Conservation (phyloP, 1,140 invertebrate species). For the Bombus confusus region DNA sequence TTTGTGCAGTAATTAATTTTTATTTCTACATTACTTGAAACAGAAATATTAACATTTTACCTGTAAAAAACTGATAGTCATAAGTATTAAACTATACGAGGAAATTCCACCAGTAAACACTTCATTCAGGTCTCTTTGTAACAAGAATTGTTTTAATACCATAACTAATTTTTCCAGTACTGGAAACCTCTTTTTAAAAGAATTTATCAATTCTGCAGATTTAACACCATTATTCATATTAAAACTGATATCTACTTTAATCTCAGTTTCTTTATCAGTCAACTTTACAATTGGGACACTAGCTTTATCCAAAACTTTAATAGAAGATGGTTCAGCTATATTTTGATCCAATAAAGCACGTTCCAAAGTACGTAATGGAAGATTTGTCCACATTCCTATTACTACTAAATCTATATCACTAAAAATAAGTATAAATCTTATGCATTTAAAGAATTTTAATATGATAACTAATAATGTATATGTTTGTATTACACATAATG, state of each 20-base stretch:
- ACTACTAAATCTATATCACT: slow-evolving; percentile 99
- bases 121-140: slow-evolving; percentile 98
- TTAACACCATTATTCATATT: slow-evolving; percentile 98
- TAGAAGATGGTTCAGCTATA: slow-evolving; percentile 92
- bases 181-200: slow-evolving; percentile 91
- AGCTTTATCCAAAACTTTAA: slow-evolving; percentile 98
- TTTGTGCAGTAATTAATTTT: not conserved
- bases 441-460: not conserved
- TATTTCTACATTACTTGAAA: not conserved
- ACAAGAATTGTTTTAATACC: slow-evolving; percentile 98
- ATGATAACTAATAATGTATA: not conserved
- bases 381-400: slow-evolving; percentile 95
- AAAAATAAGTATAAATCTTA: slow-evolving; percentile 66
- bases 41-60: slow-evolving; percentile 78
- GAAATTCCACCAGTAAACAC: slow-evolving; percentile 99
- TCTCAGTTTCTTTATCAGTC: slow-evolving; percentile 96
- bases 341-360: slow-evolving; percentile 93
- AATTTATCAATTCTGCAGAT: slow-evolving; percentile 97
- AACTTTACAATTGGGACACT: slow-evolving; percentile 99
- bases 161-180: slow-evolving; percentile 96
- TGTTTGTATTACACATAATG: not conserved
- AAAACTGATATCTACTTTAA: slow-evolving; percentile 98
- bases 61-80: slow-evolving; percentile 99
- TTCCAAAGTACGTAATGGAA: slow-evolving; percentile 95
- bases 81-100: slow-evolving; percentile 98